Base-by-base conservation (phyloP, 2,888 invertebrate genomes). In the Aspidiotus rigidus region DNA sequence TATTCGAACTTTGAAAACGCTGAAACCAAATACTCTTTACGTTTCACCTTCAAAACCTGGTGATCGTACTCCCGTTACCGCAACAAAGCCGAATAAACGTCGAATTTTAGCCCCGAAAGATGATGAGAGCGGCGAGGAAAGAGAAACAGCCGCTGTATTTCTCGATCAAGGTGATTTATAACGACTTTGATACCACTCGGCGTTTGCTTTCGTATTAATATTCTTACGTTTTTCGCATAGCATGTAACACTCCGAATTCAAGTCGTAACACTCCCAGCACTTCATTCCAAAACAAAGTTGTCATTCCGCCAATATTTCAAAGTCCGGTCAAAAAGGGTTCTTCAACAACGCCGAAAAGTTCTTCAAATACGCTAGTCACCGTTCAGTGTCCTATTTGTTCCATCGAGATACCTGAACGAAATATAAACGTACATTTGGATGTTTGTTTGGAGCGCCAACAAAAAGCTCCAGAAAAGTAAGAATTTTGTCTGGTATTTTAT, bases 371-470 rank as follows among this genome's bases (percentile, higher is more conserved):
- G 13, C 28, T 59, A 28, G 28, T 28, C 28, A 28, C 28, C 49
- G n/a, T 54, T 10, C 53, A 49, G 2, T 82, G 82, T 74, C 82
- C 82, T 15, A 80, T 82, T 0, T 82, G 82, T 72, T 75, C 74
- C 63, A 79, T 80, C 6, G 75, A 75, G 8, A 75, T 82, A 57
- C 75, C 78, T n/a, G 75, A 77, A 69, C 72, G 73, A 9, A 76
- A 79, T 72, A 79, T 82, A 39, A 81, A 82, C 72, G 74, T 74
- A 15, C 82, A 82, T 75, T 76, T 82, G 41, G 82, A 82, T 74
- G 77, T 77, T 64, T 82, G 82, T 74, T 76, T 82, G 40, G 76
- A 77, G 54, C 74, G 78, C 41, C 75, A 76, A 57, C 17, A 59
- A 59, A 39, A 49, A 67, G 39, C 42, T n/a, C 13, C 44, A 15